Percentiles rank a stretch among this genome's conserved stretches.
These are phyloP conservation scores for Pristionchus japonicus DNA, from an alignment of 2,888 invertebrate genomes.

Conservation along the genomic window DNA sequence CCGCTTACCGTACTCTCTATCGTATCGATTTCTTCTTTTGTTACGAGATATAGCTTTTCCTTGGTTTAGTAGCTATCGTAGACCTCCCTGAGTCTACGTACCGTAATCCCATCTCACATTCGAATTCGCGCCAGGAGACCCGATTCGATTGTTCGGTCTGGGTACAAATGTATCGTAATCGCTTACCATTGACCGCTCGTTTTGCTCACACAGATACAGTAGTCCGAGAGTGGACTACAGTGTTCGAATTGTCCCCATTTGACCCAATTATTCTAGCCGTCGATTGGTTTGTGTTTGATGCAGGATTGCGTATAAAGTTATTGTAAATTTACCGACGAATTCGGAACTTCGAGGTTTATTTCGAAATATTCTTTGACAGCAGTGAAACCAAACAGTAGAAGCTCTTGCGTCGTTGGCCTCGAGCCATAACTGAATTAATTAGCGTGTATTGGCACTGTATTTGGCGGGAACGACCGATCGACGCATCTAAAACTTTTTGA, in stretches of 20 bases:
- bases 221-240: slow-evolving; percentile 3
- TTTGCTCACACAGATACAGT: slow-evolving; percentile 11
- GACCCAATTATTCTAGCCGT: slow-evolving; percentile 13
- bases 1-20: slow-evolving; percentile 2
- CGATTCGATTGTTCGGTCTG: neutral
- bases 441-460: too few species aligned
- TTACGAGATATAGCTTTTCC: slow-evolving; percentile 41
- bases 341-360: too few species aligned
- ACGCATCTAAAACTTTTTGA: too few species aligned
- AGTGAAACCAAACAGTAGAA: too few species aligned
- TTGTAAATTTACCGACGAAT: too few species aligned
- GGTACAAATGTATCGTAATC: neutral
- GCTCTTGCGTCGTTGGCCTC: too few species aligned
- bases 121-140: slow-evolving; percentile 37
- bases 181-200: slow-evolving; percentile 32
- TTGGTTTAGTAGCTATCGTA: neutral
- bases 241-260: neutral
- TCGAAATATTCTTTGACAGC: too few species aligned
- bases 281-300: slow-evolving; percentile 32
- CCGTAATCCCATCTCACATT: slow-evolving; percentile 11
- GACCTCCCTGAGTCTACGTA: neutral
- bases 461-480: too few species aligned
- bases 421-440: too few species aligned
- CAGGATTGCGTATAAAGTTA: slow-evolving; percentile 14
- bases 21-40: neutral